phyloP scores from a whole-genome alignment of 2,797 vertebrate species.

The Ciconia nigra region DNA sequence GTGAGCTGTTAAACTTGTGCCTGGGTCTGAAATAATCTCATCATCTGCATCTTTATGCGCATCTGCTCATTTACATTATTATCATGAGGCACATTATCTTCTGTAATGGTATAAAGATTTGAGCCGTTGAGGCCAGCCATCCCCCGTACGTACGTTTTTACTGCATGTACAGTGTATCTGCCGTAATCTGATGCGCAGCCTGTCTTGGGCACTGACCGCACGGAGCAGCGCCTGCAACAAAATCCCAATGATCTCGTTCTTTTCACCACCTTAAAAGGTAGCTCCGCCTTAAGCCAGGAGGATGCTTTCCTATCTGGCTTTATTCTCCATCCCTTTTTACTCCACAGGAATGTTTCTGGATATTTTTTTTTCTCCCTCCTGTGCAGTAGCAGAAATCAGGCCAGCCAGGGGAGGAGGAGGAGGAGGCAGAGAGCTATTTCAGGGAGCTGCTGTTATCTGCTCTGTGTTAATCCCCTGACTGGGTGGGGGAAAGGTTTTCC shows the following conservation, averaged over 20 bases:
- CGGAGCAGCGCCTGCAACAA: neutral
- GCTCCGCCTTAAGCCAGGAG: neutral
- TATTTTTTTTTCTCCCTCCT: neutral
- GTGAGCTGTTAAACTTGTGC: neutral
- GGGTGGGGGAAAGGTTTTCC: constrained; percentile 18
- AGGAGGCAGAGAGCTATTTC: constrained; percentile 44
- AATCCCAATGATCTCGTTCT: rapidly evolving
- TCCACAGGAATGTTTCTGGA: neutral
- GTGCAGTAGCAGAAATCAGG: constrained; percentile 36
- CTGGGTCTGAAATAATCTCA: neutral
- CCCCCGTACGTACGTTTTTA: neutral
- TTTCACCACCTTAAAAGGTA: neutral
- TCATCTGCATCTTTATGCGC: neutral
- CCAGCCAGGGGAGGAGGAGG: constrained; percentile 17
- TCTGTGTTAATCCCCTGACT: constrained; percentile 43
- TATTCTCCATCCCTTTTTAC: neutral
- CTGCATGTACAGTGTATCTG: rapidly evolving
- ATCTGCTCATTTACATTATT: neutral
- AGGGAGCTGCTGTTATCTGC: constrained; percentile 39
- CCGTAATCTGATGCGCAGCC: neutral
- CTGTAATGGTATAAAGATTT: rapidly evolving
- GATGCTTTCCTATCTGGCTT: neutral
- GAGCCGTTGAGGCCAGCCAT: neutral
- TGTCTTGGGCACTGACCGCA: rapidly evolving
- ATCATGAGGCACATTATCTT: neutral